Evolutionary conservation across 1,140 invertebrate species (phyloP).

Genomic region (Ips nitidus): DNA sequence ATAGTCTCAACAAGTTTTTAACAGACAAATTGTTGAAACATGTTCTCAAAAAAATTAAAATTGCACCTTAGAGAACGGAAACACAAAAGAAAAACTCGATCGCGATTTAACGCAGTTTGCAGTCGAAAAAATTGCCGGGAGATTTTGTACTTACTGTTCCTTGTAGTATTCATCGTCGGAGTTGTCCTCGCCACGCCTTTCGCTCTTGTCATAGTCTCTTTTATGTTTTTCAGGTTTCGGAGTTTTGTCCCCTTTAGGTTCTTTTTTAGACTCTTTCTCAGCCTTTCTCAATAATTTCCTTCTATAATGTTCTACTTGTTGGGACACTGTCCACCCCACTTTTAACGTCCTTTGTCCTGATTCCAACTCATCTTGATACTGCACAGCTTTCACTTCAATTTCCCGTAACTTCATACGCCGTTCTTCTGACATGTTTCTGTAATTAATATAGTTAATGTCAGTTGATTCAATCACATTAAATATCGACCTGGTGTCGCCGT

Average conservation of each 20-base stretch:
- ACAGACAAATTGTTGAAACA: too few relatives aligned
- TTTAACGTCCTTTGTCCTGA: conserved; percentile 77
- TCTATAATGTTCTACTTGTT: conserved; percentile 90
- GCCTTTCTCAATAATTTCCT: conserved; percentile 82
- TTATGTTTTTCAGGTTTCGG: conserved; percentile 47
- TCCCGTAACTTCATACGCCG: conserved; percentile 82
- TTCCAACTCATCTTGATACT: conserved; percentile 96
- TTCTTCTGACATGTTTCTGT: conserved; percentile 64
- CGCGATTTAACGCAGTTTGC: too few relatives aligned
- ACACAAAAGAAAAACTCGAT: too few relatives aligned
- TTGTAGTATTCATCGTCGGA: conserved; percentile 51
- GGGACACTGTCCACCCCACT: conserved; percentile 72
- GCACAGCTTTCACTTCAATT: conserved; percentile 92
- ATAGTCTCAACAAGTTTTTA: too few relatives aligned
- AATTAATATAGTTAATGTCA: conserved; percentile 6
- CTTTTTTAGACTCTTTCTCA: conserved; percentile 48
- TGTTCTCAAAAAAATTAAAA: too few relatives aligned
- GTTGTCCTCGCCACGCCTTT: conserved; percentile 41
- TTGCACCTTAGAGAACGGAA: too few relatives aligned
- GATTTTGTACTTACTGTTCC: conserved; percentile 49
- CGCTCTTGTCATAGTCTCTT: conserved; percentile 47
- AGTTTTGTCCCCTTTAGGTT: conserved; percentile 45
- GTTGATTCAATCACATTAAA: not conserved
- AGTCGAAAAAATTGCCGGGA: too few relatives aligned
- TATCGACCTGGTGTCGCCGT: conserved; percentile 29